These are phyloP conservation scores for Branchipolynoe longqiensis DNA, from an alignment of 2,888 invertebrate species.

Conservation along the genomic window DNA sequence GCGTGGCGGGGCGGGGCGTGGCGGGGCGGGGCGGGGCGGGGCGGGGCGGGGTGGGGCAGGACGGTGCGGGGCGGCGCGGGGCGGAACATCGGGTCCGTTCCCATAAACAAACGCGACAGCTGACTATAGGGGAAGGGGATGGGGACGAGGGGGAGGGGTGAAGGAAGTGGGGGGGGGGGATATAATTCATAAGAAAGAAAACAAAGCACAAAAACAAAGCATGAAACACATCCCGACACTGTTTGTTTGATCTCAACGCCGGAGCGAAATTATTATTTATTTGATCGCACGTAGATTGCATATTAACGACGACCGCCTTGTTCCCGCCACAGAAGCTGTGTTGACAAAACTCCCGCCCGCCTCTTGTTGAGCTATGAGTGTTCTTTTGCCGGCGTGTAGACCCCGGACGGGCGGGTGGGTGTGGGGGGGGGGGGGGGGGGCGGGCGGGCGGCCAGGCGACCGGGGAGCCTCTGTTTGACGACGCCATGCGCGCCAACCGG, in stretches of 20 bases:
- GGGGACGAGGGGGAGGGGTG: no score
- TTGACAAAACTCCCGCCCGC: not conserved
- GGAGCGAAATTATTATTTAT: conserved; percentile 4
- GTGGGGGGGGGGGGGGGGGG: no score
- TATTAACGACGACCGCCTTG: conserved; percentile 25
- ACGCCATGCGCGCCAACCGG: not conserved
- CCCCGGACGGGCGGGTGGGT: not conserved
- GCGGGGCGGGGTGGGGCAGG: no score
- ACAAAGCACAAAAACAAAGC: no score
- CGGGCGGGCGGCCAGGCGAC: no score
- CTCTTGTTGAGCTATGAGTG: not conserved
- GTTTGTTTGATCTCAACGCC: conserved; percentile 12
- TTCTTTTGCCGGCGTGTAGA: not conserved
- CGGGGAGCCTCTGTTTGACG: not conserved
- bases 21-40: no score
- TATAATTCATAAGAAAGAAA: no score
- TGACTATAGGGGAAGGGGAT: no score
- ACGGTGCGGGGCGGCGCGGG: no score
- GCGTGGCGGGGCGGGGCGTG: no score
- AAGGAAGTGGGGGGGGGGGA: no score
- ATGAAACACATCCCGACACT: conserved; percentile 2
- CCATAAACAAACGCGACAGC: conserved; percentile 46
- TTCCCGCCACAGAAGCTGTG: not conserved
- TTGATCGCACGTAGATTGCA: conserved; percentile 50
- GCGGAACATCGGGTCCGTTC: no score